phyloP scores from a whole-genome alignment of 2,113 vertebrate species.

The Bufo bufo region DNA sequence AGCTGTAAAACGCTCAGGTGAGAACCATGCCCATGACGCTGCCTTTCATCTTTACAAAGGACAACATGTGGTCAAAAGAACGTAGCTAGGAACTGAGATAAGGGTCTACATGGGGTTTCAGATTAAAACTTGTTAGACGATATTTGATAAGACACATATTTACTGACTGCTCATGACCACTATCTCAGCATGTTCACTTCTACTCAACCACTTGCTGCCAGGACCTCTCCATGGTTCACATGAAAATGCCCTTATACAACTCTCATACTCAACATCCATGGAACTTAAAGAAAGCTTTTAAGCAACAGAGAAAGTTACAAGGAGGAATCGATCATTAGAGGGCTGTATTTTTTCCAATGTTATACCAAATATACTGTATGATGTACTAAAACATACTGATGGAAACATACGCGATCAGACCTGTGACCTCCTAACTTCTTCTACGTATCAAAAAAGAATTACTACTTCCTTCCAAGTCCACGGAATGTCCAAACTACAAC shows the following conservation, averaged over 20 bases:
- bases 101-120: neutral
- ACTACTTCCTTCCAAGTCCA: neutral
- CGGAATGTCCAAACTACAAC: neutral
- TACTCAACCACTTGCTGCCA: neutral
- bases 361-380: neutral
- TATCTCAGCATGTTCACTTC: neutral
- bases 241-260: neutral
- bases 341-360: accelerated
- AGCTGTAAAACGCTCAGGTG: no score
- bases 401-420: neutral
- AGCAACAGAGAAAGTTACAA: neutral
- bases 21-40: no score
- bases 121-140: neutral
- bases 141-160: neutral
- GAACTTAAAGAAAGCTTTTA: neutral
- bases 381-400: no score
- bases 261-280: neutral
- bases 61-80: neutral
- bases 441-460: neutral
- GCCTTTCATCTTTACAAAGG: neutral
- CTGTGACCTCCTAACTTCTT: neutral
- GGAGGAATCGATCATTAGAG: neutral
- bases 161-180: neutral
- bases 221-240: neutral
- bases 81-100: neutral